Evolutionary conservation across 1,140 invertebrate genomes (phyloP), one percentile per base, ranked within the genome.

Genomic region (Zaprionus africanus): DNA sequence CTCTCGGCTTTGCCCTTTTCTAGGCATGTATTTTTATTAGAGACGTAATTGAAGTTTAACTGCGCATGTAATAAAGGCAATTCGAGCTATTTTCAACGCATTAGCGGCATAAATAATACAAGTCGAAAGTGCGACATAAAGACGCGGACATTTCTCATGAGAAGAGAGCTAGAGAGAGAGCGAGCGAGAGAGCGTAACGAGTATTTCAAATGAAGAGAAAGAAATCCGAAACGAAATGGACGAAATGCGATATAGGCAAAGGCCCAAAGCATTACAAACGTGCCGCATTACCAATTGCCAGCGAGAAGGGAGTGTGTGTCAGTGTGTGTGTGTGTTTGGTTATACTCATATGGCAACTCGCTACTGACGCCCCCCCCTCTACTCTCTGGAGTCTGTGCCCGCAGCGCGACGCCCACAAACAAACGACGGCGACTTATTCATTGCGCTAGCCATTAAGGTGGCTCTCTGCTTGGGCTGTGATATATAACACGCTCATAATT

Each of bases 401-500:
- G 51, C 59, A 76, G 41, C 53, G 53, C 61, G 60, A 51, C 38
- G 66, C 76, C 78, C 85, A 76, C 81, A 88, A 88, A 85, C 85
- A 90, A 90, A 90, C 85, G 85, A 90, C 77, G 78, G 85, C 85
- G 85, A 90, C 85, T 90, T 90, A 90, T 90, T 90, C 85, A 90
- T 90, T 85, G 85, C 76, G 85, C 76, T 90, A 79, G 85, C 85
- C 86, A 90, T 90, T 90, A 90, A 90, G 85, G 85, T 90, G 85
- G 81, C 85, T 79, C 75, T 51, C 41, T 26, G 67, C 64, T 56
- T 63, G 34, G 57, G 46, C 76, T 84, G 86, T 90, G 86, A 90
- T 90, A 90, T 92, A 92, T 92, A 92, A 92, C 91, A 92, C 90
- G 84, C 91, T 92, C 91, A 92, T 92, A 92, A 92, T 92, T 92